Conservation (phyloP, 2,113 vertebrate species). For the Scomber japonicus region DNA sequence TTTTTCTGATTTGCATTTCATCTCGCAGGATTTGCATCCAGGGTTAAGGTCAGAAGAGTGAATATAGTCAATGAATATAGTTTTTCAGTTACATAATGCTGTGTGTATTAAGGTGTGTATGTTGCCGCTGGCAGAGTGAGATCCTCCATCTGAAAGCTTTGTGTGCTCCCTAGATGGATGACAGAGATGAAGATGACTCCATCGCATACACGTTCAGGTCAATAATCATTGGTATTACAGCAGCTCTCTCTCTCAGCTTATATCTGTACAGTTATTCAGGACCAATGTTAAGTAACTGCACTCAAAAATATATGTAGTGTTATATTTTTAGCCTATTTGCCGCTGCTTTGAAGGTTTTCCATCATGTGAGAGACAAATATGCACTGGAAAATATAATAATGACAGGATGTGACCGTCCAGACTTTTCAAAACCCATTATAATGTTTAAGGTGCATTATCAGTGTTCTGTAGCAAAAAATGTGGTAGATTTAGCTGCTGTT, state of each 20-base stretch:
- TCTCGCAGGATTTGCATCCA: slow-evolving; percentile 3
- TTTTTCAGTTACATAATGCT: slow-evolving; percentile 22
- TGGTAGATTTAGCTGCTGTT: too few species aligned
- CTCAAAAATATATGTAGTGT: not conserved
- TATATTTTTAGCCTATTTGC: slow-evolving; percentile 10
- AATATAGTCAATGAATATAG: not conserved
- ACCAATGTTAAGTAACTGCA: not conserved
- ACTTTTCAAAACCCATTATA: not conserved
- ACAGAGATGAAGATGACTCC: slow-evolving; percentile 35
- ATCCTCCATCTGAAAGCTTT: slow-evolving; percentile 22
- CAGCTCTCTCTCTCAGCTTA: slow-evolving; percentile 1
- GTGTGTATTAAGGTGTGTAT: slow-evolving; percentile 9
- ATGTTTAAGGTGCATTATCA: not conserved
- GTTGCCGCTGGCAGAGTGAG: slow-evolving; percentile 15
- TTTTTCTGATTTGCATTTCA: not conserved
- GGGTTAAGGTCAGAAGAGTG: not conserved
- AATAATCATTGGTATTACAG: slow-evolving; percentile 2
- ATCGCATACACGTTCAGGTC: slow-evolving; percentile 32
- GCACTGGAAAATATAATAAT: not conserved
- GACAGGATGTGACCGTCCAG: not conserved
- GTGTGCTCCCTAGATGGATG: slow-evolving; percentile 25
- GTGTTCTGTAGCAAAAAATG: not conserved
- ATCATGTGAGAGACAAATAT: not conserved
- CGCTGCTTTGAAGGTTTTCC: not conserved
- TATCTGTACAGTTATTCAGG: not conserved